phyloP scores from a whole-genome alignment of 2,888 invertebrate species.

The Metacarcinus magister region DNA sequence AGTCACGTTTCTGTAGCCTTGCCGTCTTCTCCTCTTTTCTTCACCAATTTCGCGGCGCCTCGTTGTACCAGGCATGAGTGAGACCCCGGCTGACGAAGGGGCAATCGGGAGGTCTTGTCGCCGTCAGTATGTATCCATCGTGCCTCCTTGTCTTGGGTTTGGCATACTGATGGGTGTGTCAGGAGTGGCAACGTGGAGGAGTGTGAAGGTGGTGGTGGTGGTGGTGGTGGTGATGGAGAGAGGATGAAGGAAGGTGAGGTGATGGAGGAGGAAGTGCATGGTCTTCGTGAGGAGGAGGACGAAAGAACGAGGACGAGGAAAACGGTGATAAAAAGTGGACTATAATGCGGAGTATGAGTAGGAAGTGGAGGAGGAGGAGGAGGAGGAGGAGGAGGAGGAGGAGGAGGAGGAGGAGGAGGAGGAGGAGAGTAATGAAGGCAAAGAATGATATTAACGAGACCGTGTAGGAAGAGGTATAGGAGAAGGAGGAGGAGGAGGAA shows the following conservation, averaged over 20 bases:
- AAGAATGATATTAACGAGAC: slow-evolving; percentile 40
- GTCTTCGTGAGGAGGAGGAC: background rate
- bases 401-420: background rate
- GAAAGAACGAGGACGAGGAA: slow-evolving; percentile 4
- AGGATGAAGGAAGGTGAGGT: background rate
- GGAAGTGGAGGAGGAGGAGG: background rate
- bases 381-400: background rate
- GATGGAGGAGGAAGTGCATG: background rate
- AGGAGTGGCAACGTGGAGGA: background rate
- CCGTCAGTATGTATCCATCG: slow-evolving; percentile 20
- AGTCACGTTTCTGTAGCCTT: background rate
- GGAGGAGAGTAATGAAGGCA: slow-evolving; percentile 8
- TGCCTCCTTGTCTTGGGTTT: background rate
- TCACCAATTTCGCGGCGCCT: background rate
- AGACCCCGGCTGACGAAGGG: background rate
- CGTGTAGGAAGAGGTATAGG: background rate
- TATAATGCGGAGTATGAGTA: background rate
- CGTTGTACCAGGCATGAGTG: background rate
- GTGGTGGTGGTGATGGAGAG: slow-evolving; percentile 7
- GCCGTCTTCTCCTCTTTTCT: background rate
- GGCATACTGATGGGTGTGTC: slow-evolving; percentile 9
- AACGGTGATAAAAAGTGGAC: slow-evolving; percentile 26
- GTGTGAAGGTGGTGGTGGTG: background rate
- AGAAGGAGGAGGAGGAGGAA: slow-evolving; percentile 8
- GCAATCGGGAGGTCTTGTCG: background rate